Evolutionary conservation across 1,140 invertebrate species (phyloP).

Genomic region (Aphis craccivora): DNA sequence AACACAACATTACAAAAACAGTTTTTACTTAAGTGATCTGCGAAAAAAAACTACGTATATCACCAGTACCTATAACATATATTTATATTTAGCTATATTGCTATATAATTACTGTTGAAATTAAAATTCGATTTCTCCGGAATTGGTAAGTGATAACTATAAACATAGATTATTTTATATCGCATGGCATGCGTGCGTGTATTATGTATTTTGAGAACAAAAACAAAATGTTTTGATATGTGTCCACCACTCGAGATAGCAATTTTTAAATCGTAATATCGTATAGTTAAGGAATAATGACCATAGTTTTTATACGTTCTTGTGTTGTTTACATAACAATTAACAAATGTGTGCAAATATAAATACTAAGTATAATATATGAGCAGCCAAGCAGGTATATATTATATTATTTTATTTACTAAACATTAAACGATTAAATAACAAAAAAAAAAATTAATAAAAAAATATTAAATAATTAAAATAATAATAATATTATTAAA

Average conservation of each 20-base stretch:
- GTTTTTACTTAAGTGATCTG: no score
- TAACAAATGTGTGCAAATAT: neutral
- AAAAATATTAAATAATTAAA: no score
- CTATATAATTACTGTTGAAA: no score
- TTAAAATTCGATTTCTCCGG: no score
- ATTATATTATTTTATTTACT: neutral
- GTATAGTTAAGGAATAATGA: neutral
- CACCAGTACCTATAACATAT: no score
- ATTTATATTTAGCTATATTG: no score
- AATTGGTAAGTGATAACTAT: no score
- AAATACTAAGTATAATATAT: neutral
- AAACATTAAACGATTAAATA: neutral
- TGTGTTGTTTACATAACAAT: neutral
- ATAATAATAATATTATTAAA: no score
- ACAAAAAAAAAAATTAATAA: no score
- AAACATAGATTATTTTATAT: neutral
- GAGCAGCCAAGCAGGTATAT: neutral
- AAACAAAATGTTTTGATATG: neutral
- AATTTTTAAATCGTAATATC: conserved; percentile 19
- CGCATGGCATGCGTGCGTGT: neutral
- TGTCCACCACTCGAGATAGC: neutral
- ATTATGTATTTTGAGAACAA: neutral
- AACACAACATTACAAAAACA: neutral
- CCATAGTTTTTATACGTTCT: neutral
- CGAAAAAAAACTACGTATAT: no score